Evolutionary conservation across 2,888 invertebrate species (phyloP).

Genomic region (Ethmia dodecea): DNA sequence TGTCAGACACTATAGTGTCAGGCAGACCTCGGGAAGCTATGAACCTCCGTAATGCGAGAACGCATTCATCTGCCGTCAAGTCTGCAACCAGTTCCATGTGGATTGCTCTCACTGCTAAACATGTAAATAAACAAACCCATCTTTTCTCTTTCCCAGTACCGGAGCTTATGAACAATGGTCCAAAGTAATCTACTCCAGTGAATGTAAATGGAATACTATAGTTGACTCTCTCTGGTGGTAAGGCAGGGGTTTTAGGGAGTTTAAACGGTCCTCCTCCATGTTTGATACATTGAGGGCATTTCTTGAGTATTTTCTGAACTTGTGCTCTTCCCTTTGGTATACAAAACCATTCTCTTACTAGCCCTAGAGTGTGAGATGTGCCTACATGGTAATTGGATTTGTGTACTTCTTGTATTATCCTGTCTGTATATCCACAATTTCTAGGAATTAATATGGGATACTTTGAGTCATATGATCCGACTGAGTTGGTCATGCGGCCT

Average conservation of each 20-base stretch:
- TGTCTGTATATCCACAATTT: constrained; percentile 3
- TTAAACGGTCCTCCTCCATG: constrained; percentile 13
- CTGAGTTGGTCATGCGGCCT: not conserved
- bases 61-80: constrained; percentile 15
- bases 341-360: constrained; percentile 6
- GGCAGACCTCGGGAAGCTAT: constrained; percentile 11
- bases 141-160: constrained; percentile 4
- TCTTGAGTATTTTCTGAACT: constrained; percentile 7
- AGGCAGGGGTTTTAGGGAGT: constrained; percentile 10
- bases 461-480: constrained; percentile 6
- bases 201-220: constrained; percentile 8
- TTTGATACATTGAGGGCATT: constrained; percentile 9
- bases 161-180: not conserved
- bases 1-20: constrained; percentile 11
- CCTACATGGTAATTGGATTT: constrained; percentile 14
- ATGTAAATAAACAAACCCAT: constrained; percentile 18
- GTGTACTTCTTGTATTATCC: constrained; percentile 6
- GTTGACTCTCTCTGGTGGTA: constrained; percentile 11
- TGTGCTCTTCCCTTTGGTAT: constrained; percentile 7
- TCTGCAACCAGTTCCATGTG: constrained; percentile 13
- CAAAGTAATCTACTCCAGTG: constrained; percentile 11
- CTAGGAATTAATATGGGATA: constrained; percentile 11
- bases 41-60: constrained; percentile 12
- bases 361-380: constrained; percentile 3
- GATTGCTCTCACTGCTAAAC: constrained; percentile 14